These are phyloP conservation scores for Australoheros facetus DNA, from an alignment of 2,797 vertebrate genomes.

Conservation along the genomic window DNA sequence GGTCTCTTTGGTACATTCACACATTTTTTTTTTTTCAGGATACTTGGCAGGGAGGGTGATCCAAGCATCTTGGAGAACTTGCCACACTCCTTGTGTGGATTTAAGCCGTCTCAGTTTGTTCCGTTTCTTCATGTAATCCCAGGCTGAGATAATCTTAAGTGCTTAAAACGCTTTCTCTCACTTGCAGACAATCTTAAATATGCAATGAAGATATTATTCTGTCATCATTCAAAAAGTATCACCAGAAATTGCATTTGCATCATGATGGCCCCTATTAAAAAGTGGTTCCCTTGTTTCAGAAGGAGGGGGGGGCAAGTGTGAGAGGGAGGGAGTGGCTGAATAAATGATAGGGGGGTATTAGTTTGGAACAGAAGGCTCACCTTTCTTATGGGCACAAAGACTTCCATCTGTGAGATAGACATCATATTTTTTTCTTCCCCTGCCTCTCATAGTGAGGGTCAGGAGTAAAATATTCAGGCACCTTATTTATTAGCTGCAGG, in stretches of 20 bases:
- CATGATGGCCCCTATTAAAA: conserved; percentile 15
- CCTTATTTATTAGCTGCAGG: conserved; percentile 31
- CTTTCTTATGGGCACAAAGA: not conserved
- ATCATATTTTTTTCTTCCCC: not conserved
- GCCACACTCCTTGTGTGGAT: not conserved
- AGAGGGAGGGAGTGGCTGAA: not conserved
- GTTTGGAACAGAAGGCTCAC: conserved; percentile 2
- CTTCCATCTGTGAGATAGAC: conserved; percentile 35
- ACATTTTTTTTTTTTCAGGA: not conserved
- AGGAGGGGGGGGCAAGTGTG: not conserved
- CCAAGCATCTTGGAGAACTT: not conserved
- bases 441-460: conserved; percentile 22
- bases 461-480: conserved; percentile 33
- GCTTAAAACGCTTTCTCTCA: conserved; percentile 1
- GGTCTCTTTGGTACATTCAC: not conserved
- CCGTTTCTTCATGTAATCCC: not conserved
- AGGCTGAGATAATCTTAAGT: not conserved
- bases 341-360: conserved; percentile 2
- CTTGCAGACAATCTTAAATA: conserved; percentile 16
- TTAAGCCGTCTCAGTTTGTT: not conserved
- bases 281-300: not conserved
- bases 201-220: conserved; percentile 1
- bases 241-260: not conserved
- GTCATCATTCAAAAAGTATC: not conserved
- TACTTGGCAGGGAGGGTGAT: not conserved